Base-by-base conservation (phyloP, 1,140 invertebrate genomes). In the Neodiprion lecontei region DNA sequence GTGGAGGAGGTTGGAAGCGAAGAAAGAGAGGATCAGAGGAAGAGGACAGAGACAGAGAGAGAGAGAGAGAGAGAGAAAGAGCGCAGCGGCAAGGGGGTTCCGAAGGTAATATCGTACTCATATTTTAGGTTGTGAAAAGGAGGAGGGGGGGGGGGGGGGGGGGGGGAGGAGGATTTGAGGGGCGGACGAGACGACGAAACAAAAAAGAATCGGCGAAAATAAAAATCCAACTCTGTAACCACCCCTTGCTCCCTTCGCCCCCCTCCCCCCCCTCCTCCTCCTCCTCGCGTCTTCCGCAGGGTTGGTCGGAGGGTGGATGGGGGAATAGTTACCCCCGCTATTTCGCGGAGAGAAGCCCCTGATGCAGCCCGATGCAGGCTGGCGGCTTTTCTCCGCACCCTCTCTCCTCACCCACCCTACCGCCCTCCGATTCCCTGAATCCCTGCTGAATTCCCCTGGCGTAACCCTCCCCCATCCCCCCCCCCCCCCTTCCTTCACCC, bases 21-120 rank as follows among this genome's bases (percentile, higher is more conserved):
- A 21, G 17, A 21, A 21, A 21, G 17, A 21, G 17, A 21, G 17
- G 17, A 21, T 21, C 17, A 74, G 70, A 48, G 48, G 49, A 73
- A 66, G 28, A 53, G 50, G 1, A 21, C 10, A 53, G 50, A 53
- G 50, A 9, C 1, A 1, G 10, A 10, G 50, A 14, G n/a, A 11
- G 50, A 11, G 50, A 14, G 50, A 53, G 50, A 53, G 50, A 14
- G 50, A 14, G n/a, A 53, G 75, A 69, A 47, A 47, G 53, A 72
- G 67, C 28, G 76, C 61, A 74, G 75, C 50, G 66, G 75, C 78
- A 74, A 76, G 76, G 77, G 73, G n/a, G 50, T 78, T 71, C 72
- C 72, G 74, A 73, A 67, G 77, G 76, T 77, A 79, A 79, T 84
- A 85, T 84, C 84, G 82, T 83, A 84, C 82, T 83, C 84, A 84